Base-by-base conservation (phyloP, 2,113 vertebrate genomes). In the Tragelaphus scriptus region DNA sequence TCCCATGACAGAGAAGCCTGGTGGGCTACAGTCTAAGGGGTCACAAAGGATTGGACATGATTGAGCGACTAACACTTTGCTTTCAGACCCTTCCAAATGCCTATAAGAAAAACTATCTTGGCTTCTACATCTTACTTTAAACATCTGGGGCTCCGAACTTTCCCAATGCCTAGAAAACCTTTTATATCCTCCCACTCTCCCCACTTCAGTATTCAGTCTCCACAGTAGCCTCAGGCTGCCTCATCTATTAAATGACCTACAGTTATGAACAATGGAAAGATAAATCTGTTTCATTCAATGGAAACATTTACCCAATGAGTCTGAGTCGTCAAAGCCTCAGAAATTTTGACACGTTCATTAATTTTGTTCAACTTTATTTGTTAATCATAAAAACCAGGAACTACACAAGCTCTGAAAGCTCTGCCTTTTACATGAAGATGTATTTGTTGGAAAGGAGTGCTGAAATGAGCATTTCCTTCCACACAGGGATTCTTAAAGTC, bases 261-360 rank as follows among this genome's bases (percentile, higher is more conserved):
- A 68, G 97, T 93, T 95, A 90, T 53, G 82, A 98, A 97, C 98
- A 97, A 95, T 81, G 61, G 97, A 85, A 97, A 98, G 97, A 98
- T 96, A 94, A 97, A 98, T 95, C 94, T 97, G 94, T 89, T 97
- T 96, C 96, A 77, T 95, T 95, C 96, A 59, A 93, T 82, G 85
- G 96, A 98, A 98, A 82, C 93, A 93, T 92, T 96, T 95, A 94
- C 94, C 86, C 98, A 94, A 94, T 91, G 96, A 96, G 95, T 93
- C 97, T 94, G 97, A 97, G 94, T 97, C 96, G 97, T 97, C 98
- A 98, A 94, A 97, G 89, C n/a, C 94, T 97, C 95, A 59, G 97
- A 91, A 97, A 91, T 88, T 84, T 95, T 97, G 98, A 98, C 98
- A 98, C 91, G 26, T 95, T 97, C 97, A 98, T 98, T 98, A 94